Percentiles rank a stretch among this genome's conserved stretches.
Evolutionary conservation across 2,113 vertebrate genomes (phyloP).

Genomic region (Agelaius tricolor): DNA sequence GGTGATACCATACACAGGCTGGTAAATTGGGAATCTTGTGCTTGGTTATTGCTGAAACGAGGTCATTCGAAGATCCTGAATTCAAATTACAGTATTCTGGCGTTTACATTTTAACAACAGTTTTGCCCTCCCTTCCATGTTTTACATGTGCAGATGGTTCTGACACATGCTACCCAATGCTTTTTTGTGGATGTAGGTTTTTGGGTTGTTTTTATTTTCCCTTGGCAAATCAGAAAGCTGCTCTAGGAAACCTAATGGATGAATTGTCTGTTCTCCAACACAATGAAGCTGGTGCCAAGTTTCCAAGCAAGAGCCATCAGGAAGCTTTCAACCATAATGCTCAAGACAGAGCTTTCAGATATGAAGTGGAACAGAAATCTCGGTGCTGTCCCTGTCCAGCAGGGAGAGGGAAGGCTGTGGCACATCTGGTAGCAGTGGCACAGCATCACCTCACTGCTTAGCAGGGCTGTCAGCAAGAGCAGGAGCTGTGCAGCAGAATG

Average conservation of each 20-base stretch:
- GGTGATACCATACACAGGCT: neutral
- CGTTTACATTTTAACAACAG: neutral
- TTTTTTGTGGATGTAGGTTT: neutral
- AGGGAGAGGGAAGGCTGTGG: neutral
- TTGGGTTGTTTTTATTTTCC: neutral
- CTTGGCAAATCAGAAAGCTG: neutral
- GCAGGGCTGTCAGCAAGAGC: neutral
- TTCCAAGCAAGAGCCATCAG: neutral
- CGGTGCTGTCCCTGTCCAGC: fast-evolving
- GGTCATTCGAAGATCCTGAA: neutral
- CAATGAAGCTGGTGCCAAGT: neutral
- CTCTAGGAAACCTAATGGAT: neutral
- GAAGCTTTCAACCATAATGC: neutral
- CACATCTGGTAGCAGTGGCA: neutral
- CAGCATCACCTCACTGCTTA: fast-evolving
- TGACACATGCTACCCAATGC: neutral
- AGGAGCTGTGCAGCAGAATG: neutral
- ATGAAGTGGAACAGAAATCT: neutral
- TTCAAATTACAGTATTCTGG: neutral
- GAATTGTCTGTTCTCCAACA: neutral
- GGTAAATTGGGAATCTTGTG: fast-evolving
- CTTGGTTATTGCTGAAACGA: neutral
- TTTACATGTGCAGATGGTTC: neutral
- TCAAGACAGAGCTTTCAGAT: neutral
- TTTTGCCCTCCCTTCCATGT: neutral